Evolutionary conservation across 1,140 invertebrate species (phyloP).

Genomic region (Drosophila suzukii): DNA sequence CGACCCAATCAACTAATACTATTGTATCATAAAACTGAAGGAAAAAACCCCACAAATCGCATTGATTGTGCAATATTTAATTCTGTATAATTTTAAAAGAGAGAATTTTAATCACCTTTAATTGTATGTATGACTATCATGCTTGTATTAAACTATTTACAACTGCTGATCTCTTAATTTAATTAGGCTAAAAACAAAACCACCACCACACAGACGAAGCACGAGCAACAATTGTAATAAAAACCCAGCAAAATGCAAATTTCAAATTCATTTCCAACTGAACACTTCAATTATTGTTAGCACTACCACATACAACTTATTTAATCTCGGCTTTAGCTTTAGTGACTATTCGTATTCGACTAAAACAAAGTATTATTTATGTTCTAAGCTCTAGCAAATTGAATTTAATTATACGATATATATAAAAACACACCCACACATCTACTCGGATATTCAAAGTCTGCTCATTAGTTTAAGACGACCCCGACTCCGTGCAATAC

Average conservation of each 20-base stretch:
- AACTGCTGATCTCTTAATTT: slow-evolving; percentile 80
- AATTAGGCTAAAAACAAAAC: slow-evolving; percentile 46
- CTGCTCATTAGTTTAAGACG: slow-evolving; percentile 36
- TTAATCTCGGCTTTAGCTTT: slow-evolving; percentile 31
- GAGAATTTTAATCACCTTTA: slow-evolving; percentile 33
- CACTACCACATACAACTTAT: slow-evolving; percentile 17
- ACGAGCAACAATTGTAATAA: slow-evolving; percentile 58
- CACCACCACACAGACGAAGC: slow-evolving; percentile 16
- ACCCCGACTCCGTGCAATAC: slow-evolving; percentile 59
- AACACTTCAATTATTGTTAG: slow-evolving; percentile 39
- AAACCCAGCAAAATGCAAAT: slow-evolving; percentile 29
- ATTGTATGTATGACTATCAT: slow-evolving; percentile 41
- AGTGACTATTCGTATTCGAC: slow-evolving; percentile 39
- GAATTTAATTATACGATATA: slow-evolving; percentile 53
- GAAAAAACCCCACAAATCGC: slow-evolving; percentile 54
- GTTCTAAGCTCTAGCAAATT: slow-evolving; percentile 73
- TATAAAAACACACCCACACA: slow-evolving; percentile 23
- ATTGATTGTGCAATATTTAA: slow-evolving; percentile 73
- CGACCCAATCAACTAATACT: background rate
- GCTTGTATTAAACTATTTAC: slow-evolving; percentile 59
- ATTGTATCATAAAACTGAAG: slow-evolving; percentile 21
- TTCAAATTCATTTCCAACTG: slow-evolving; percentile 59
- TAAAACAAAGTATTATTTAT: slow-evolving; percentile 75
- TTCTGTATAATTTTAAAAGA: slow-evolving; percentile 55
- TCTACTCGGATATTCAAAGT: slow-evolving; percentile 33